Percentiles rank a stretch among this genome's conserved stretches.
These are phyloP conservation scores for Agrochola litura DNA, from an alignment of 2,888 invertebrate species.

Conservation along the genomic window DNA sequence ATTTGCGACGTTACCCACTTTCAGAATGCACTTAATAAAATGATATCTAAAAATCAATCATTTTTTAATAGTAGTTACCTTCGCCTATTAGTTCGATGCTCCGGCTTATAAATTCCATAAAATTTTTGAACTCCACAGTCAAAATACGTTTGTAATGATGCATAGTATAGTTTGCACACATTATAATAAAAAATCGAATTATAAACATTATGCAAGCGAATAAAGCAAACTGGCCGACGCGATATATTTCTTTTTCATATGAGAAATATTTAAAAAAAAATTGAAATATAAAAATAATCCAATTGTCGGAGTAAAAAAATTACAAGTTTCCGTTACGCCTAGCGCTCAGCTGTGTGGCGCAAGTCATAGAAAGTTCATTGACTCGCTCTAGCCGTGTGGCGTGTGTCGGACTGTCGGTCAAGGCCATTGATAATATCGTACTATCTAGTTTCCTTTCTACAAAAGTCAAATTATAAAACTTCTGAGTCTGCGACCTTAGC, in stretches of 20 bases:
- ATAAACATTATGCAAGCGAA: too few relatives aligned
- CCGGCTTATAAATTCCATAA: neutral
- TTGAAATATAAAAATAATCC: too few relatives aligned
- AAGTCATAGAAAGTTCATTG: constrained; percentile 60
- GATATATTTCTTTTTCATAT: neutral
- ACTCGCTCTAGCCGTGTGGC: constrained; percentile 26
- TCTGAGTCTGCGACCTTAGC: constrained; percentile 9
- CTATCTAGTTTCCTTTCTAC: constrained; percentile 17
- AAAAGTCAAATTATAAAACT: constrained; percentile 12
- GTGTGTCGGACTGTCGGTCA: constrained; percentile 61
- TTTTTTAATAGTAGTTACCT: neutral
- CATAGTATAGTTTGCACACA: too few relatives aligned
- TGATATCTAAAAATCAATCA: neutral
- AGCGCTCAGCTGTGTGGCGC: constrained; percentile 41
- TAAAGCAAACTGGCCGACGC: neutral
- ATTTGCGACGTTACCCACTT: too few relatives aligned
- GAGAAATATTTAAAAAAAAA: too few relatives aligned
- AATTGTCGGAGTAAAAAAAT: neutral
- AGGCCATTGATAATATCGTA: constrained; percentile 44
- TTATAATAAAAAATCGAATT: too few relatives aligned
- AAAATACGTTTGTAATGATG: neutral
- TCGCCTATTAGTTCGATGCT: neutral
- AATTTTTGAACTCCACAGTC: neutral
- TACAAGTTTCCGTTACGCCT: neutral
- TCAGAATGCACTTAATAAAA: neutral